Evolutionary conservation across 2,113 vertebrate genomes (phyloP).

Genomic region (Cyanoramphus novaezelandiae): DNA sequence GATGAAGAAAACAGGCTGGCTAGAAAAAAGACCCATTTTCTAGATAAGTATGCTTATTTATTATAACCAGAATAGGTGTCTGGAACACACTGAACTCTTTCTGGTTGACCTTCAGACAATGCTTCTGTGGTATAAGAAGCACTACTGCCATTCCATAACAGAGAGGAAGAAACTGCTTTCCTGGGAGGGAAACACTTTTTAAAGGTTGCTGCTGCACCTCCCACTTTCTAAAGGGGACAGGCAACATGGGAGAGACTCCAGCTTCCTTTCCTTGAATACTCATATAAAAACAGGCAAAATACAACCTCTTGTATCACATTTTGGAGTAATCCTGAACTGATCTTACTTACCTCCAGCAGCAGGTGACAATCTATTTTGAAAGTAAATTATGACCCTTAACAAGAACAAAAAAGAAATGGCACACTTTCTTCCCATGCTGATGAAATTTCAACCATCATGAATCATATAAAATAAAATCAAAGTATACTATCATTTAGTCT

Average conservation of each 20-base stretch:
- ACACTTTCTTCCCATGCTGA: neutral
- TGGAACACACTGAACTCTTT: neutral
- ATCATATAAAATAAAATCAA: neutral
- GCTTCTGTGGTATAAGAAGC: neutral
- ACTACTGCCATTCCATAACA: neutral
- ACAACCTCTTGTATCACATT: neutral
- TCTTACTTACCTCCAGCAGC: neutral
- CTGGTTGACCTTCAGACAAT: neutral
- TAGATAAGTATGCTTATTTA: neutral
- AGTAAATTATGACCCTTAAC: neutral
- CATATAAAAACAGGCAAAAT: neutral
- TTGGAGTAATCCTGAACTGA: neutral
- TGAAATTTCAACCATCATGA: neutral
- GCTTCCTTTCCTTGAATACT: neutral
- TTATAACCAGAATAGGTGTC: neutral
- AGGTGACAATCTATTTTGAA: neutral
- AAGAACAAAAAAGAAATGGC: neutral
- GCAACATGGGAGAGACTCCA: neutral
- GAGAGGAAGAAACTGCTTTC: neutral
- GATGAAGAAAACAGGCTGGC: neutral
- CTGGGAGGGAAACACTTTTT: neutral
- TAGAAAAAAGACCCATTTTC: neutral
- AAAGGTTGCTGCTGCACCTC: neutral
- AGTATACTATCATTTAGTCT: neutral
- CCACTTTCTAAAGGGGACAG: neutral